These are phyloP conservation scores for Samia ricini DNA, from an alignment of 1,140 invertebrate genomes.

Conservation along the genomic window DNA sequence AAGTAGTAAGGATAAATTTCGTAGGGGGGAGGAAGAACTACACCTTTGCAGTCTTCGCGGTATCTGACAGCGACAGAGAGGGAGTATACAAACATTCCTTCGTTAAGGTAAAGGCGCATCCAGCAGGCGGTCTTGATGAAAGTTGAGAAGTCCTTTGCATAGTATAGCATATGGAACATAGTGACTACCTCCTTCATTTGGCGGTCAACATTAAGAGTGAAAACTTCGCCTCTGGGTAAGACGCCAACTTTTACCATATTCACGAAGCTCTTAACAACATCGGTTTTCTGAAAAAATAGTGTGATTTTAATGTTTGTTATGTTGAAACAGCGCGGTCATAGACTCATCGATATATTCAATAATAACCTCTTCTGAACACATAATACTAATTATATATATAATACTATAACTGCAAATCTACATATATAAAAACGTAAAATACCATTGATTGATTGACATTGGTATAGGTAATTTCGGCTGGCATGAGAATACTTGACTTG, in stretches of 20 bases:
- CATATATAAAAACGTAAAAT: too few species aligned
- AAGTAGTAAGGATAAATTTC: slow-evolving; percentile 84
- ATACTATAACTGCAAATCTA: too few species aligned
- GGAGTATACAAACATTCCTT: slow-evolving; percentile 81
- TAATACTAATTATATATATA: not conserved
- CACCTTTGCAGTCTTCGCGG: slow-evolving; percentile 79
- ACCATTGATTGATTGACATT: too few species aligned
- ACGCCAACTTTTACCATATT: slow-evolving; percentile 77
- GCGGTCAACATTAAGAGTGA: slow-evolving; percentile 79
- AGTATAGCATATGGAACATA: slow-evolving; percentile 84
- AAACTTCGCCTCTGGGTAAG: slow-evolving; percentile 79
- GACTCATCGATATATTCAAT: too few species aligned
- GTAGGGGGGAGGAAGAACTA: slow-evolving; percentile 81
- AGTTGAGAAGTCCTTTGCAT: slow-evolving; percentile 81
- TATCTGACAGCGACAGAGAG: slow-evolving; percentile 80
- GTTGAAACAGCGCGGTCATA: too few species aligned
- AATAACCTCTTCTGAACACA: too few species aligned
- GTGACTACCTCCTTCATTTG: slow-evolving; percentile 81
- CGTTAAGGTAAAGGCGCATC: slow-evolving; percentile 81
- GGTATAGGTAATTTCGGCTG: too few species aligned
- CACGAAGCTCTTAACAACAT: slow-evolving; percentile 80
- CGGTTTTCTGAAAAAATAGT: slow-evolving; percentile 68
- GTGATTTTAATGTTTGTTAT: not conserved
- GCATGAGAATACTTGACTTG: too few species aligned
- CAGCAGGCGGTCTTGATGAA: slow-evolving; percentile 80